These are phyloP conservation scores for Papio anubis DNA, from an alignment of 2,113 vertebrate genomes.

Conservation along the genomic window DNA sequence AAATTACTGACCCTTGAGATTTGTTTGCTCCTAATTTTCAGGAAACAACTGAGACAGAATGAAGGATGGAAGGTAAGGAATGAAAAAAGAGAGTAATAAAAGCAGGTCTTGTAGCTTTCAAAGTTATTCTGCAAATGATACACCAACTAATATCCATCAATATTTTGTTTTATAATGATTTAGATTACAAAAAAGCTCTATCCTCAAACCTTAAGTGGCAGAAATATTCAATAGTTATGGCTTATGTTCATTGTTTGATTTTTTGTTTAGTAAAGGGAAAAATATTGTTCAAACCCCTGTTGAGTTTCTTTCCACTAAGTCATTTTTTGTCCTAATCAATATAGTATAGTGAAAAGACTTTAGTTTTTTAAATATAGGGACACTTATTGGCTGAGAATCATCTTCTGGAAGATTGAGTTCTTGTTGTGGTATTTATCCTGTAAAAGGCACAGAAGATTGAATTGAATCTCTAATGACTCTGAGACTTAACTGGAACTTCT, in stretches of 20 bases:
- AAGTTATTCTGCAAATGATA: neutral
- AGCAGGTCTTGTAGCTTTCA: neutral
- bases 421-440: neutral
- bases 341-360: neutral
- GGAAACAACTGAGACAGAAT: neutral
- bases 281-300: neutral
- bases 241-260: neutral
- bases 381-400: neutral
- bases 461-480: neutral
- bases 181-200: neutral
- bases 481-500: neutral
- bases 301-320: conserved; percentile 14
- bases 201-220: neutral
- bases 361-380: neutral
- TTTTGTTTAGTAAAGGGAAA: neutral
- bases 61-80: neutral
- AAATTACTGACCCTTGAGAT: neutral
- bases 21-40: neutral
- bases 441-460: neutral
- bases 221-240: neutral
- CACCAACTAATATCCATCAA: neutral
- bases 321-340: neutral
- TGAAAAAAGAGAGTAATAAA: neutral
- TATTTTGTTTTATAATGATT: neutral
- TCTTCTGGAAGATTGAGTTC: conserved; percentile 13